These are phyloP conservation scores for Oryzaephilus surinamensis DNA, from an alignment of 1,140 invertebrate genomes.

Conservation along the genomic window DNA sequence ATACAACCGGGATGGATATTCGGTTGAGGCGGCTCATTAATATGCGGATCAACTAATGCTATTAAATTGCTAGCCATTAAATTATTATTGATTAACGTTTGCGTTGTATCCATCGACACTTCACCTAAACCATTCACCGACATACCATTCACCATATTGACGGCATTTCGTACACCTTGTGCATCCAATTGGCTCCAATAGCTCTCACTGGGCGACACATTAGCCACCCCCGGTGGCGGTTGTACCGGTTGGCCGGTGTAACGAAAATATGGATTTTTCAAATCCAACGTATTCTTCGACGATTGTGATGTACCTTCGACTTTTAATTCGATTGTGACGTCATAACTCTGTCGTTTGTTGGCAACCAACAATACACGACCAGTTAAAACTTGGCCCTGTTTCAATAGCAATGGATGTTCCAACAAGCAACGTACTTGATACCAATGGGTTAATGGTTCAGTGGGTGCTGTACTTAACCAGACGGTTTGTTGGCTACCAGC, in stretches of 20 bases:
- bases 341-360: conserved; percentile 96
- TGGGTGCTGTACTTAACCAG: conserved; percentile 97
- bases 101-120: conserved; percentile 55
- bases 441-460: conserved; percentile 98
- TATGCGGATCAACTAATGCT: conserved; percentile 27
- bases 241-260: conserved; percentile 80
- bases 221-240: conserved; percentile 80
- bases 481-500: conserved; percentile 81
- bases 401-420: conserved; percentile 87
- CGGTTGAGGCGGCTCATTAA: conserved; percentile 40
- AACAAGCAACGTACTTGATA: conserved; percentile 97
- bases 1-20: conserved; percentile 55
- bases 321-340: conserved; percentile 92
- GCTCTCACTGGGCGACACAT: conserved; percentile 80
- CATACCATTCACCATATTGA: conserved; percentile 72
- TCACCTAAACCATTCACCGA: conserved; percentile 66
- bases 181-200: conserved; percentile 82
- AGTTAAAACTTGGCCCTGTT: conserved; percentile 83
- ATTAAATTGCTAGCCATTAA: conserved; percentile 39
- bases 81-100: conserved; percentile 43
- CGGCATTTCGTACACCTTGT: conserved; percentile 56
- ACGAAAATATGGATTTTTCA: conserved; percentile 98
- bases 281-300: conserved; percentile 84
- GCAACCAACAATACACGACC: conserved; percentile 82
- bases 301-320: conserved; percentile 78